Evolutionary conservation across 2,113 vertebrate genomes (phyloP), one percentile per base, ranked within the genome.

Genomic region (Pangasianodon hypophthalmus): DNA sequence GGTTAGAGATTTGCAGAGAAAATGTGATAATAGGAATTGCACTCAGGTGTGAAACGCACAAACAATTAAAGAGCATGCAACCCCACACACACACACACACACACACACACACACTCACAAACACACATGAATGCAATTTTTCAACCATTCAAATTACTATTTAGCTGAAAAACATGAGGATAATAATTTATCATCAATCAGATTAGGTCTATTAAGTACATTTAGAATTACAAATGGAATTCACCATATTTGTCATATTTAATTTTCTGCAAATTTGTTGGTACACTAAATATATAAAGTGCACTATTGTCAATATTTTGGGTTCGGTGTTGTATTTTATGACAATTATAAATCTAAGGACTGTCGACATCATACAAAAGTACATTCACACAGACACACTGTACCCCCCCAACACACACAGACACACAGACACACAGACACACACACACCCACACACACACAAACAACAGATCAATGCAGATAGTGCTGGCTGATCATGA

Each of bases 401-500:
- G 26, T 21, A 32, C 64, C 32, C 29, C 64, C 29, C 10, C 29
- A 13, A 0, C 29, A 69, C 9, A 69, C 29, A 69, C 64, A 69
- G 2, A 56, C 54, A 13, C 52, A 54, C 52, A 52, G 7, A 9
- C 52, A 54, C 58, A 60, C 5, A 19, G 19, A 21, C 58, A 60
- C 0, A 64, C 3, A 64, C 18, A 41, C 3, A n/a, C 64, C n/a
- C 4, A 37, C 32, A 73, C 18, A 32, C 67, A 6, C 29, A 54
- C 16, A 29, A 50, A 50, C 82, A 44, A 87, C 75, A 86, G 80
- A 89, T 87, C 88, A 44, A 52, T 81, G 88, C 88, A 26, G 90
- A 94, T 91, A 92, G 90, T 44, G 82, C 86, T 91, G 89, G 92
- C 91, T 69, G 92, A 94, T 94, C 87, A 89, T 91, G 92, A 92